Evolutionary conservation across 2,113 vertebrate genomes (phyloP).

Genomic region (Corythaeola cristata): DNA sequence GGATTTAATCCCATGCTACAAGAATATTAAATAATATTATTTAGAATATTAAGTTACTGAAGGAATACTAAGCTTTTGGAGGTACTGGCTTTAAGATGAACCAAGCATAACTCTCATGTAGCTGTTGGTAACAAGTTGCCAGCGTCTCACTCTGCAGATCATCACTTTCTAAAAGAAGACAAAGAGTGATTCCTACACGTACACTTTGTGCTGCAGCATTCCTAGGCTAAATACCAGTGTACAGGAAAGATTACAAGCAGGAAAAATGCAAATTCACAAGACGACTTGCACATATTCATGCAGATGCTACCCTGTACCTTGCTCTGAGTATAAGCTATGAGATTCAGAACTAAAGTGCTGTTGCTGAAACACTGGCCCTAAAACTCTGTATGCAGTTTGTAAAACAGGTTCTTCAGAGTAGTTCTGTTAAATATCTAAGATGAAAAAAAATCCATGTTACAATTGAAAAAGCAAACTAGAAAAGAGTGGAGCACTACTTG

Average conservation of each 20-base stretch:
- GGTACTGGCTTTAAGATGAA: not conserved
- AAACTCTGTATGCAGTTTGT: not conserved
- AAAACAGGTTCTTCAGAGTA: not conserved
- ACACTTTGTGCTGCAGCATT: not conserved
- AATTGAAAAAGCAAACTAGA: not conserved
- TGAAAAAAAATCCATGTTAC: not conserved
- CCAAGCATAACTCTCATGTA: not conserved
- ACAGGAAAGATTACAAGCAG: not conserved
- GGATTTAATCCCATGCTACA: not conserved
- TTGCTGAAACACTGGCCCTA: accelerated
- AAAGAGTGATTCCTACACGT: not conserved
- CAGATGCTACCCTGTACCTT: not conserved
- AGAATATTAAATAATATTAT: not conserved
- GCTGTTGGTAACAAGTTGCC: not conserved
- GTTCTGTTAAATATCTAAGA: not conserved
- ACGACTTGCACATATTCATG: not conserved
- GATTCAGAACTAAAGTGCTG: not conserved
- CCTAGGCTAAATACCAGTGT: not conserved
- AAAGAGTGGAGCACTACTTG: not conserved
- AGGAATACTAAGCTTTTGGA: not conserved
- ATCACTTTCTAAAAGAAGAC: not conserved
- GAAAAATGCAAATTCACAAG: not conserved
- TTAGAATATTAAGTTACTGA: not conserved
- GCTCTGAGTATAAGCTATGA: not conserved
- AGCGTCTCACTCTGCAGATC: not conserved